Conservation (phyloP, 2,113 vertebrate species). For the Nothobranchius furzeri region DNA sequence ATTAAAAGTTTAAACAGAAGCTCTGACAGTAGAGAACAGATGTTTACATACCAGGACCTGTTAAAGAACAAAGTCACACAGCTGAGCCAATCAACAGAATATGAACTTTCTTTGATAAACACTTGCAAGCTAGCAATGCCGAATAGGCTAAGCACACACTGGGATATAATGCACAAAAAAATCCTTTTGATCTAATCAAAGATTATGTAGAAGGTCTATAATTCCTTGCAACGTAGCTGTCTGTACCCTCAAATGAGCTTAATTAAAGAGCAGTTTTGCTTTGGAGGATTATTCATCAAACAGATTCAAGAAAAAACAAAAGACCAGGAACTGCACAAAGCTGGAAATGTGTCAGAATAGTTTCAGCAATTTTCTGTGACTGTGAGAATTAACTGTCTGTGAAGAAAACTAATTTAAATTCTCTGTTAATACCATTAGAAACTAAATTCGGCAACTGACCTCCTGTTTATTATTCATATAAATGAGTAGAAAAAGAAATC, state of each 20-base stretch:
- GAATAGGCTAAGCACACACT: background rate
- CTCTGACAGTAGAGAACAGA: background rate
- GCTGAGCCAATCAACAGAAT: background rate
- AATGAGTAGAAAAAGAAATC: background rate
- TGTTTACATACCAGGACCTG: conserved; percentile 10
- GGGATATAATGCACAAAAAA: background rate
- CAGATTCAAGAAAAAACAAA: conserved; percentile 9
- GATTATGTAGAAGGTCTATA: conserved; percentile 17
- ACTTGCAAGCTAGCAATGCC: background rate
- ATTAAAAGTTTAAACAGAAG: conserved; percentile 26
- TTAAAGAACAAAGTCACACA: conserved; percentile 7
- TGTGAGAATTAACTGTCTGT: background rate
- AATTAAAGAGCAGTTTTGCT: conserved; percentile 25
- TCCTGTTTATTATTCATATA: background rate
- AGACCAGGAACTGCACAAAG: conserved; percentile 1
- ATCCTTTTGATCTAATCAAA: conserved; percentile 17
- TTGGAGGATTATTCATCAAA: conserved; percentile 37
- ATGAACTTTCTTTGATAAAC: background rate
- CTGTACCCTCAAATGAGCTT: conserved; percentile 11
- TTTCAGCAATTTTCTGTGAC: conserved; percentile 5
- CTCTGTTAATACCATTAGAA: background rate
- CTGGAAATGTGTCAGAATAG: background rate
- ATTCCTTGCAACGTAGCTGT: conserved; percentile 9
- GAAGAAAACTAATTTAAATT: background rate
- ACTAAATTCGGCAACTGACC: background rate